Percentiles rank a stretch among this genome's conserved stretches.
Conservation (phyloP, 2,797 vertebrate genomes). For the Podargus strigoides region DNA sequence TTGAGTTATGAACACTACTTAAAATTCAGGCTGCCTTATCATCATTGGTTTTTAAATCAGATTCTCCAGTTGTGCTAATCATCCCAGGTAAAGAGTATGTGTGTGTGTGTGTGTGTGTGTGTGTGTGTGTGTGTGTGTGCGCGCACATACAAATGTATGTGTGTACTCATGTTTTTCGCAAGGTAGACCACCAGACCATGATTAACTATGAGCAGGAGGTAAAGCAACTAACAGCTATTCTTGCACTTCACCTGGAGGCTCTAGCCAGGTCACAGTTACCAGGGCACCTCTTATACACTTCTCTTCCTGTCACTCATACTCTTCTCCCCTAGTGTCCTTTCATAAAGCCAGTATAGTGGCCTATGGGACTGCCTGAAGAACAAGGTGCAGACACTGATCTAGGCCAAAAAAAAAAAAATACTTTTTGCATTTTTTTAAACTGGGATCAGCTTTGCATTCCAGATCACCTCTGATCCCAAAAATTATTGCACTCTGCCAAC, state of each 20-base stretch:
- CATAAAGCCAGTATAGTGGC: not conserved
- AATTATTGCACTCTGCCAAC: not conserved
- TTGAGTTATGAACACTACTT: not conserved
- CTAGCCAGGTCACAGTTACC: not conserved
- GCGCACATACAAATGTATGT: not conserved
- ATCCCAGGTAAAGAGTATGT: not conserved
- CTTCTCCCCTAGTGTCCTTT: not conserved
- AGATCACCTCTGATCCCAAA: not conserved
- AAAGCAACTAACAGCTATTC: not conserved
- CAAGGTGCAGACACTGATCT: not conserved
- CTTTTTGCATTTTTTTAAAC: not conserved
- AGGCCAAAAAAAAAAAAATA: rapidly evolving
- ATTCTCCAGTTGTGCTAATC: not conserved
- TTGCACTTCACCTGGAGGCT: not conserved
- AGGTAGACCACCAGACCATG: not conserved
- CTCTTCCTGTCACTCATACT: not conserved
- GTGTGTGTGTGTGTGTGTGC: not conserved
- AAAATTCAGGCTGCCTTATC: not conserved
- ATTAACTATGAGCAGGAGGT: not conserved
- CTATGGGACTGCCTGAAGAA: not conserved
- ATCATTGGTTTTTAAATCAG: not conserved
- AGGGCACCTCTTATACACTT: not conserved
- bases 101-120: not conserved
- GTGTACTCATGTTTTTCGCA: not conserved
- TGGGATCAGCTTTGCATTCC: not conserved